Evolutionary conservation across 2,888 invertebrate genomes (phyloP).

Genomic region (Drosophila acutilabella): DNA sequence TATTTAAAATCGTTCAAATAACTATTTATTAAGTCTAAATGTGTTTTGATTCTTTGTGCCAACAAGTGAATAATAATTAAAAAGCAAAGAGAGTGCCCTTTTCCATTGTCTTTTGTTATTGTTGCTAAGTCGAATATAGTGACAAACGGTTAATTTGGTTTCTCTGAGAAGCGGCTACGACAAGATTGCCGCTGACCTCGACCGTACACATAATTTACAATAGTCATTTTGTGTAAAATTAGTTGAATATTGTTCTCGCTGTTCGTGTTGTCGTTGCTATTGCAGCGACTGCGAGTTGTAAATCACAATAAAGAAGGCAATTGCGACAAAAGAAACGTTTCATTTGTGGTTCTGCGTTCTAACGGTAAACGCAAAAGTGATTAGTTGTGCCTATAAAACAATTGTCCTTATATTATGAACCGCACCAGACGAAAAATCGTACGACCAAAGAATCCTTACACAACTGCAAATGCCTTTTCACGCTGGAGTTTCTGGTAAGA

Average conservation of each 20-base stretch:
- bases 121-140: slow-evolving; percentile 29
- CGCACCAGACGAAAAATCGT: slow-evolving; percentile 85
- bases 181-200: slow-evolving; percentile 56
- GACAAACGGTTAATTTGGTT: slow-evolving; percentile 57
- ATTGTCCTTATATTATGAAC: slow-evolving; percentile 75
- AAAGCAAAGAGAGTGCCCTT: slow-evolving; percentile 16
- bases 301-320: slow-evolving; percentile 31
- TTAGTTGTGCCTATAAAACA: slow-evolving; percentile 28
- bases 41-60: slow-evolving; percentile 8
- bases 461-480: slow-evolving; percentile 88
- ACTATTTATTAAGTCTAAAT: slow-evolving; percentile 31
- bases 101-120: slow-evolving; percentile 14
- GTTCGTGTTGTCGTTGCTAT: background rate
- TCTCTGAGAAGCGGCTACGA: slow-evolving; percentile 21
- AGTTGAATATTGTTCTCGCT: slow-evolving; percentile 15
- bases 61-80: slow-evolving; percentile 2
- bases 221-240: slow-evolving; percentile 30
- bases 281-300: slow-evolving; percentile 23
- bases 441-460: slow-evolving; percentile 87
- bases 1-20: slow-evolving; percentile 29
- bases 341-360: slow-evolving; percentile 1
- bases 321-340: background rate
- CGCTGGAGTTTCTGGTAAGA: slow-evolving; percentile 89
- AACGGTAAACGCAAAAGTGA: slow-evolving; percentile 46
- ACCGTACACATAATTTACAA: slow-evolving; percentile 54